Evolutionary conservation across 2,888 invertebrate genomes (phyloP), one percentile per base, ranked within the genome.

Genomic region (Dicranocentrus wangi): DNA sequence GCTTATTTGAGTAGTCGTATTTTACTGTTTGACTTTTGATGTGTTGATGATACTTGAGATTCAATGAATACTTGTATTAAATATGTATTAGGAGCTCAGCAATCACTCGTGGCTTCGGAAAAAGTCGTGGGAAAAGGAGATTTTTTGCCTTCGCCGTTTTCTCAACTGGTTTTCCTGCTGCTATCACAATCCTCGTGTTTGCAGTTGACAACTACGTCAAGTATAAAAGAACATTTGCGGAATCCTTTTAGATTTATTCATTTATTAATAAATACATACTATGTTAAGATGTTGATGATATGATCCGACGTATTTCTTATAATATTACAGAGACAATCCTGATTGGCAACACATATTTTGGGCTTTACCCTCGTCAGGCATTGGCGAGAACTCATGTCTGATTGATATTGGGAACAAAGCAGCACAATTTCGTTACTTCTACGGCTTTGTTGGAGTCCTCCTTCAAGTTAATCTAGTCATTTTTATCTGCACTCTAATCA

Each of bases 401-500:
- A 66, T 84, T 27, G 73, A 71, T 32, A 69, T 73, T 19, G 51
- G 69, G 17, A 72, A 82, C 25, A 82, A 73, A 75, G 71, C 69
- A 13, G 80, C 71, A 3, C 80, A 81, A n/a, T 70, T 82, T 2
- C 77, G 66, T 21, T 84, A 84, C 28, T 84, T 82, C 72, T 84
- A 84, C 63, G 72, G 76, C 1, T 77, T 82, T 13, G 84, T 84
- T n/a, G 84, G 84, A 43, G 55, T 72, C 21, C 66, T 84, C 0
- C 73, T 84, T n/a, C 15, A 81, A 15, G 43, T 81, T 2, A 84
- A 84, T 60, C 55, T 82, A 3, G 73, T 80, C 27, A 81, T 84
- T 27, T 84, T 84, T 63, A 76, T 82, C 17, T 80, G 82, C 60
- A 84, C 84, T 10, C 53, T 82, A 2, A 72, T 80, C 43, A 82